Conservation (phyloP, 1,140 invertebrate species). For the Anastrepha obliqua region DNA sequence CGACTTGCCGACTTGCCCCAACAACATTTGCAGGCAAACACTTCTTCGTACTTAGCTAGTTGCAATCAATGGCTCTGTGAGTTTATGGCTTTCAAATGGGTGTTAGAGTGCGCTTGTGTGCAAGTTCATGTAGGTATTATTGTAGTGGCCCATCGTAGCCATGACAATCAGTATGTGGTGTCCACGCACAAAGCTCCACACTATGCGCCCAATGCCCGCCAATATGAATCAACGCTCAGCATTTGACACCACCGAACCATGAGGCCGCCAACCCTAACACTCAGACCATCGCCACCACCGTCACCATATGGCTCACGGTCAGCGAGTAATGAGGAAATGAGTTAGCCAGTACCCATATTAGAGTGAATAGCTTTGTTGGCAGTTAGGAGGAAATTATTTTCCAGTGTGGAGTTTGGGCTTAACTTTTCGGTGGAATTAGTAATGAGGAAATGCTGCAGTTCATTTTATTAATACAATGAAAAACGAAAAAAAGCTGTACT, state of each 20-base stretch:
- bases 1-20: background rate
- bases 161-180: slow-evolving; percentile 34
- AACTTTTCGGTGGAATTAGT: background rate
- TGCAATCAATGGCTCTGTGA: background rate
- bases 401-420: background rate
- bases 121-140: background rate
- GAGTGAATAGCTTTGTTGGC: background rate
- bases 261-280: too few species aligned
- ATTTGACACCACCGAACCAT: background rate
- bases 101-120: background rate
- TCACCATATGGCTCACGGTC: slow-evolving; percentile 29
- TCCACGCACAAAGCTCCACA: slow-evolving; percentile 27
- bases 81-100: background rate
- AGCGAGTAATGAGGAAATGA: background rate
- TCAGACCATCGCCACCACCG: too few species aligned
- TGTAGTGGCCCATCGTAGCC: slow-evolving; percentile 33
- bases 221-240: background rate
- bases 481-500: too few species aligned
- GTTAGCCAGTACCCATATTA: background rate
- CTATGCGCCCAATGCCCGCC: background rate
- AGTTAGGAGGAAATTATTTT: background rate
- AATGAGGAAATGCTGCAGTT: background rate
- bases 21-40: background rate
- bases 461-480: background rate
- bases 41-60: background rate